Conservation (phyloP, 2,113 vertebrate species). For the Urocolius indicus region DNA sequence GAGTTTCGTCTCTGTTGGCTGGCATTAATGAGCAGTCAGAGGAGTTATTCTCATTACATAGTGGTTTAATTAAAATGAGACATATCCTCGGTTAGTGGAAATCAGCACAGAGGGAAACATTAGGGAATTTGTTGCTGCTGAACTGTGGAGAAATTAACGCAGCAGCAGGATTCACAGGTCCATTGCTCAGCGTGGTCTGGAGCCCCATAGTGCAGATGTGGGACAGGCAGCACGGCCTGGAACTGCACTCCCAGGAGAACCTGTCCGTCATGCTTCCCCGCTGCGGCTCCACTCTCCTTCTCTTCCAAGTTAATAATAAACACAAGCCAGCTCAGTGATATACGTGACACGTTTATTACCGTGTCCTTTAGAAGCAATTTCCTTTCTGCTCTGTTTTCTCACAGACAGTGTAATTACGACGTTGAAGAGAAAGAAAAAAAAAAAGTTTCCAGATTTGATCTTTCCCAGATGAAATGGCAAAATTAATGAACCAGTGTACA, state of each 20-base stretch:
- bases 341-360: slow-evolving; percentile 55
- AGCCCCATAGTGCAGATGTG: background rate
- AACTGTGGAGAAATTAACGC: background rate
- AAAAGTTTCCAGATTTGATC: slow-evolving; percentile 56
- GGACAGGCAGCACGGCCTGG: background rate
- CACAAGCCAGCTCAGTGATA: slow-evolving; percentile 25
- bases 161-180: background rate
- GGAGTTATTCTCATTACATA: background rate
- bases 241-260: background rate
- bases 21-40: background rate
- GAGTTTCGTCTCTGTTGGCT: background rate
- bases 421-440: slow-evolving; percentile 11
- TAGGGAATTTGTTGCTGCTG: slow-evolving; percentile 31
- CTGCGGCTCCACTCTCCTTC: background rate
- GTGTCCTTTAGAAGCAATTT: slow-evolving; percentile 64
- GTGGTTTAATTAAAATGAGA: slow-evolving; percentile 42
- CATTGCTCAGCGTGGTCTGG: rapidly evolving
- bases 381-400: slow-evolving; percentile 66
- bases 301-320: slow-evolving; percentile 43
- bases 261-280: background rate
- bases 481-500: slow-evolving; percentile 39
- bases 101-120: background rate
- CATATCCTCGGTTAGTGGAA: background rate
- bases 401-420: slow-evolving; percentile 48
- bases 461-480: slow-evolving; percentile 55